Evolutionary conservation across 2,113 vertebrate species (phyloP), one percentile per base, ranked within the genome.

Genomic region (Bos javanicus): DNA sequence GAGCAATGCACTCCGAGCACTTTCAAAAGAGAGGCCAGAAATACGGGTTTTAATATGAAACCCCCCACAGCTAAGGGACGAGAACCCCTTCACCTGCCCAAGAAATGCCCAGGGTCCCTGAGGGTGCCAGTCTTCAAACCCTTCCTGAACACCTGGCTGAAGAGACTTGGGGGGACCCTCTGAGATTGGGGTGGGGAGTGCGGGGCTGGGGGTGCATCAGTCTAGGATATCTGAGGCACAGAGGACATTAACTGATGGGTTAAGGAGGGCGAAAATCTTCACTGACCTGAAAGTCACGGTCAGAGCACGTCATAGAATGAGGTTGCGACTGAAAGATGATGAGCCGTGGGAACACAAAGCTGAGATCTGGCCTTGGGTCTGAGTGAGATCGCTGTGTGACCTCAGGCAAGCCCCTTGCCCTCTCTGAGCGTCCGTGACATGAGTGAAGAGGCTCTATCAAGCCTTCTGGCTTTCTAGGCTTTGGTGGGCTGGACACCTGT

Each of bases 81-180:
- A 50, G 10, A 6, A 2, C 13, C 12, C 19, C 28, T 26, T 43
- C 12, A 28, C 60, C 57, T 57, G 14, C 43, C 48, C 9, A 30
- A 39, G 59, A 30, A 46, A 76, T 1, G 0, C 6, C 28, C 6
- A 0, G 1, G 25, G 26, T 13, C 9, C 59, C 87, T 0, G 2
- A 50, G 30, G 28, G 16, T 2, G 26, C 62, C 5, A 4, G 76
- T 67, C 28, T 85, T 76, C 28, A 90, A 33, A 26, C 10, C 16
- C 16, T 56, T 48, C 23, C 0, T 28, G 81, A 48, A 76, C 7
- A 0, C 43, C 54, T 19, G 30, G 36, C 56, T 25, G 11, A 43
- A n/a, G 74, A 21, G 46, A 7, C 33, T 3, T 43, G 28, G 15
- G 86, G 88, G 56, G 14, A 6, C 3, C 78, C 3, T 39, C 56